Conservation (phyloP, 1,140 invertebrate species). For the Papilio machaon region DNA sequence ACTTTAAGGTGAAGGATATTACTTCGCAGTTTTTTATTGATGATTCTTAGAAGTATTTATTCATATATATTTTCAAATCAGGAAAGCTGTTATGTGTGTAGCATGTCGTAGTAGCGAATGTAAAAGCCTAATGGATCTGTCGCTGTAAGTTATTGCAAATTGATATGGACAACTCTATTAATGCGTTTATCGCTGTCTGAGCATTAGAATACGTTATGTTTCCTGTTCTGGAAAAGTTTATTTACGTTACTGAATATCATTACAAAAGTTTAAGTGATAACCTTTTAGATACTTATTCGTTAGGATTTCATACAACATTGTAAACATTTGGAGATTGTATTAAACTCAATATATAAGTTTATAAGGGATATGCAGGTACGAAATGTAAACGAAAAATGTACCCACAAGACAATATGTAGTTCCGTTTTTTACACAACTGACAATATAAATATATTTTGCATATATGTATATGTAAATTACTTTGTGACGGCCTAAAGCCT, state of each 20-base stretch:
- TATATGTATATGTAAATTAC: too few species aligned
- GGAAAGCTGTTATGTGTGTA: neutral
- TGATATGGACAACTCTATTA: conserved; percentile 37
- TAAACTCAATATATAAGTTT: neutral
- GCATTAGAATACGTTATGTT: conserved; percentile 28
- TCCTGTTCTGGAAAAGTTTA: conserved; percentile 34
- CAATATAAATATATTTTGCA: too few species aligned
- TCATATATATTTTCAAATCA: neutral
- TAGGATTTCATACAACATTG: neutral
- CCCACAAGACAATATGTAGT: neutral
- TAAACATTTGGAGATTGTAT: neutral
- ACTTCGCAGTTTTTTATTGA: neutral
- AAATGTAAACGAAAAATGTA: neutral
- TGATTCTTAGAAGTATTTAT: neutral
- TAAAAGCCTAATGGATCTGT: conserved; percentile 30
- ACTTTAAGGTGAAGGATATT: neutral
- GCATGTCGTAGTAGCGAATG: conserved; percentile 3
- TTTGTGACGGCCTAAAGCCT: too few species aligned
- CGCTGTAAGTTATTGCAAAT: conserved; percentile 26
- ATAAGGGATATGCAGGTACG: neutral
- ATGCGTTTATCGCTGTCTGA: conserved; percentile 19
- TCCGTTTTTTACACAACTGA: neutral
- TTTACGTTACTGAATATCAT: conserved; percentile 15
- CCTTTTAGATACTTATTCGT: conserved; percentile 2
- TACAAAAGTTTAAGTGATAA: conserved; percentile 14